Base-by-base conservation (phyloP, 2,797 vertebrate genomes). In the Paramormyrops hopkinsi region DNA sequence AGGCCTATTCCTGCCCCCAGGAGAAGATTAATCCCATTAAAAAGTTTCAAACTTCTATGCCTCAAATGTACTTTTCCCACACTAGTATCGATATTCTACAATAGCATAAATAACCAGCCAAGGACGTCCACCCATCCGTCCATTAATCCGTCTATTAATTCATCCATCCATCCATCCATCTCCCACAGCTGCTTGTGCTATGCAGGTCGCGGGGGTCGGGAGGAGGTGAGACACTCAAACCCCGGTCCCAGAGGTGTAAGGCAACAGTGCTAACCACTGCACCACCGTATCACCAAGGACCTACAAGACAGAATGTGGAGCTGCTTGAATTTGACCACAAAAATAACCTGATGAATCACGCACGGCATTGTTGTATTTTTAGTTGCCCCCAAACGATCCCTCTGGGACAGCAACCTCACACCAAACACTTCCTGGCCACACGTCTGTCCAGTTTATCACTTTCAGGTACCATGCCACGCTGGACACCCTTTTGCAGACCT, bases 281-380 rank as follows among this genome's bases (percentile, higher is more conserved):
- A 73, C 65, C 65, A 37, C 29, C 2, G 5, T 37, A 6, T 37
- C 65, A 73, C 65, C 29, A 73, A 73, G 14, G 59, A 62, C 56
- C 37, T 17, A 88, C 25, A 25, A 37, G 54, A 44, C 37, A 56
- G 33, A 82, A 88, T 48, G 54, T 56, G 54, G 9, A 19, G n/a
- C 92, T 89, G 37, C 88, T 65, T 48, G 83, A 87, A 88, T 88
- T 89, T 84, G 88, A 37, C 86, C 12, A 44, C 87, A 89, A 89
- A 91, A 91, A 90, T 88, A 85, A 92, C 86, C 90, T 89, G 86
- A 88, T 93, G 86, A 93, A 93, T 93, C 90, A 93, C 88, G 91
- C 90, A 93, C 90, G 86, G 88, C 89, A 83, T 91, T 73, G 90
- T 92, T 92, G 92, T 93, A 94, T 93, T 93, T 93, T 92, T 91